These are phyloP conservation scores for Plectropomus leopardus DNA, from an alignment of 2,113 vertebrate genomes.

Conservation along the genomic window DNA sequence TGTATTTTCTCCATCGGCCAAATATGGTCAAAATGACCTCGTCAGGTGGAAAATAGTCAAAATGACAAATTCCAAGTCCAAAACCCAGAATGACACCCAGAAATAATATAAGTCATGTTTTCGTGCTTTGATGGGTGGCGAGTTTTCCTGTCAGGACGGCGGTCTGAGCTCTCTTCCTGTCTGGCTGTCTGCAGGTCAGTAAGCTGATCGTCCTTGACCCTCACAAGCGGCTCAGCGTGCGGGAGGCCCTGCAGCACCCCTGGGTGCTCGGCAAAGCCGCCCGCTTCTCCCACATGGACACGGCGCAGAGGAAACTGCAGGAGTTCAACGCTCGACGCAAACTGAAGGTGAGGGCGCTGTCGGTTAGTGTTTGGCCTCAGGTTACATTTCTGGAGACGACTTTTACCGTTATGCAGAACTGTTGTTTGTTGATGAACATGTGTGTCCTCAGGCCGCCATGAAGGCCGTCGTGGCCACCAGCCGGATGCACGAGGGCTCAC, in stretches of 20 bases:
- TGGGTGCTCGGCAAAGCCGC: slow-evolving; percentile 91
- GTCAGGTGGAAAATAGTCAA: no score
- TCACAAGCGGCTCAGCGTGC: slow-evolving; percentile 86
- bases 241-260: slow-evolving; percentile 89
- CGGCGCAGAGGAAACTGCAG: slow-evolving; percentile 90
- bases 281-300: slow-evolving; percentile 93
- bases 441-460: slow-evolving; percentile 87
- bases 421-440: no score
- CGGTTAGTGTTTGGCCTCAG: neutral
- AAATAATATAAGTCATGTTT: no score
- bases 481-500: slow-evolving; percentile 88
- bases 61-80: no score
- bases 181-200: slow-evolving; percentile 82
- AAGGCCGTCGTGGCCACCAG: slow-evolving; percentile 91
- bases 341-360: slow-evolving; percentile 87
- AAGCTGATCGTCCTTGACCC: slow-evolving; percentile 91
- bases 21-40: no score
- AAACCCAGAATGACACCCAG: no score
- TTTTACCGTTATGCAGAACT: no score
- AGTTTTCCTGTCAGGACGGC: no score
- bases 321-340: slow-evolving; percentile 93
- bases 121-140: no score
- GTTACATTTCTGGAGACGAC: no score
- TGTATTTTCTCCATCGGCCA: no score
- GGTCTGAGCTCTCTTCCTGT: no score